A percentile compares a stretch with the other conserved stretches of the same genome.
Evolutionary conservation across 2,113 vertebrate species (phyloP).

Genomic region (Calyptommatus sinebrachiatus): DNA sequence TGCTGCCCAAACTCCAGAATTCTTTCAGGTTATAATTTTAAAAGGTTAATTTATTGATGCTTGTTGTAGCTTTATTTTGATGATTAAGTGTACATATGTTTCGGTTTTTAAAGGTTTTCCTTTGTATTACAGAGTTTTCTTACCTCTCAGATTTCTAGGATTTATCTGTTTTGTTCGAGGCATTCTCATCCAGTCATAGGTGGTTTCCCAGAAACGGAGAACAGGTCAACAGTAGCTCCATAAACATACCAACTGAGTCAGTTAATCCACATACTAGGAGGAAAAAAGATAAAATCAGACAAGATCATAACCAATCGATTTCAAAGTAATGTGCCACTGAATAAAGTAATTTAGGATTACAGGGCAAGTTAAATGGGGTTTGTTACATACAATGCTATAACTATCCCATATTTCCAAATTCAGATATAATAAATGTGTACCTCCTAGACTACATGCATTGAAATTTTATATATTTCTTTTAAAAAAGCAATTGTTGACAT

Average conservation of each 20-base stretch:
- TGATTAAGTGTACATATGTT: background rate
- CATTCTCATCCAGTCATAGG: slow-evolving; percentile 82
- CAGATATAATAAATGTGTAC: background rate
- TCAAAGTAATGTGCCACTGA: background rate
- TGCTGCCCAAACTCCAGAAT: background rate
- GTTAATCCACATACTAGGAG: slow-evolving; percentile 70
- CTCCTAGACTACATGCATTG: background rate
- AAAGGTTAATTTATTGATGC: background rate
- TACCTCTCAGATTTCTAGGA: slow-evolving; percentile 96
- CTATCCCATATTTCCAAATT: background rate
- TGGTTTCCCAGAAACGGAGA: slow-evolving; percentile 62
- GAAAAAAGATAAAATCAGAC: background rate
- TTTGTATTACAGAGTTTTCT: slow-evolving; percentile 48
- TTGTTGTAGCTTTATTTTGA: background rate
- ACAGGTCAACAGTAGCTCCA: slow-evolving; percentile 71
- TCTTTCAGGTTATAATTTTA: background rate
- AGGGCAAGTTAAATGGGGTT: background rate
- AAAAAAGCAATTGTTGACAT: slow-evolving; percentile 28
- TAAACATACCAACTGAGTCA: slow-evolving; percentile 70
- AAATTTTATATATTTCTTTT: slow-evolving; percentile 19
- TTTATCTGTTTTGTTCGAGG: slow-evolving; percentile 98
- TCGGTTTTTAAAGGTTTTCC: background rate
- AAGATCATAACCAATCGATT: background rate
- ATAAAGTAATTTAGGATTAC: background rate
- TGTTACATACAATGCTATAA: background rate